Percentiles rank a stretch among this genome's conserved stretches.
Conservation (phyloP, 1,140 invertebrate genomes). For the Drosophila sturtevanti region DNA sequence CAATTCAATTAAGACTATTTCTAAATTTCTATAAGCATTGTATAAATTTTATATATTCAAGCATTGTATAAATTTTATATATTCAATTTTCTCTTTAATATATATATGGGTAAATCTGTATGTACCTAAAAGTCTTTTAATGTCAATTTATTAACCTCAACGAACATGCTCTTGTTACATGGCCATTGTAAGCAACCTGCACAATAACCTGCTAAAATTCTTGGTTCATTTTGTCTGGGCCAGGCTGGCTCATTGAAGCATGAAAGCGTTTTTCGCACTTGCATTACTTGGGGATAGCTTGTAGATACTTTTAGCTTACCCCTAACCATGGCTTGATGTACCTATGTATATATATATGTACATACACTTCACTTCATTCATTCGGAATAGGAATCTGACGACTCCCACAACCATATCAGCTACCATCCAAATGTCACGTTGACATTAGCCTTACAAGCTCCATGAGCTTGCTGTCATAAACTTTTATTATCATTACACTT, state of each 20-base stretch:
- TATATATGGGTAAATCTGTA: not conserved
- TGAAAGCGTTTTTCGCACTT: slow-evolving; percentile 77
- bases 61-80: too few species aligned
- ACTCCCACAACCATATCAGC: too few species aligned
- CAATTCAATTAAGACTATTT: too few species aligned
- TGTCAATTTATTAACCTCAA: slow-evolving; percentile 5
- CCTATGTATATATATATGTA: too few species aligned
- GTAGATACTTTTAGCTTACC: slow-evolving; percentile 18
- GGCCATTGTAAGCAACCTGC: slow-evolving; percentile 4
- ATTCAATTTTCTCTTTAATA: not conserved
- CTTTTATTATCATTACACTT: slow-evolving; percentile 79
- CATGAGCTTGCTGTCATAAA: slow-evolving; percentile 76
- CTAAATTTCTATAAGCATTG: too few species aligned
- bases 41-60: too few species aligned
- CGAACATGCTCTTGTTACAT: slow-evolving; percentile 1
- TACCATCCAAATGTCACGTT: slow-evolving; percentile 51
- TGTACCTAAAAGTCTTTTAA: not conserved
- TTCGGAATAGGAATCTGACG: not conserved
- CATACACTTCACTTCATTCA: not conserved
- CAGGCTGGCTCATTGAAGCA: slow-evolving; percentile 60
- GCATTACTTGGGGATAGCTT: slow-evolving; percentile 35
- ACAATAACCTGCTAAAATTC: slow-evolving; percentile 29
- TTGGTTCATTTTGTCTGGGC: slow-evolving; percentile 55
- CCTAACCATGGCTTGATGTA: not conserved
- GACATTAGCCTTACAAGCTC: slow-evolving; percentile 79